Evolutionary conservation across 2,888 invertebrate species (phyloP).

Genomic region (Tinea trinotella): DNA sequence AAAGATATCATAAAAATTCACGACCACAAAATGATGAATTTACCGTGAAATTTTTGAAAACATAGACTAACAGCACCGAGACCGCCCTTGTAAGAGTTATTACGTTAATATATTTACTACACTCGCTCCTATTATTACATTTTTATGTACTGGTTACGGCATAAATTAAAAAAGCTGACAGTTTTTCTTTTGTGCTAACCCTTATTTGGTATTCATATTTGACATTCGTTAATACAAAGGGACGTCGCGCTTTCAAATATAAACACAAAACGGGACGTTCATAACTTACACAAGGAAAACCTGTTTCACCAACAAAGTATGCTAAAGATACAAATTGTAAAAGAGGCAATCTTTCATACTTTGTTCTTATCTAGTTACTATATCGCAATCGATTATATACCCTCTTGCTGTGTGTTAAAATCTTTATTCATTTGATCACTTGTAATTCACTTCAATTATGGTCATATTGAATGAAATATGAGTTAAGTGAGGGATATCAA

Average conservation of each 20-base stretch:
- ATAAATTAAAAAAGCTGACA: slow-evolving; percentile 69
- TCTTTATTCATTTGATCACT: slow-evolving; percentile 43
- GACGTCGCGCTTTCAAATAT: slow-evolving; percentile 55
- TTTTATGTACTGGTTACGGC: slow-evolving; percentile 69
- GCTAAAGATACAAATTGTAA: slow-evolving; percentile 70
- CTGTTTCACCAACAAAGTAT: slow-evolving; percentile 63
- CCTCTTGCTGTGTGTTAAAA: slow-evolving; percentile 43
- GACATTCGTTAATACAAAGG: slow-evolving; percentile 68
- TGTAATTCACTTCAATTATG: slow-evolving; percentile 61
- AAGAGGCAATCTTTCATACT: slow-evolving; percentile 67
- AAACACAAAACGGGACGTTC: slow-evolving; percentile 48
- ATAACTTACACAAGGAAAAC: slow-evolving; percentile 59
- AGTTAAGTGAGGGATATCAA: slow-evolving; percentile 71
- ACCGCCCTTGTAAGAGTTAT: slow-evolving; percentile 58
- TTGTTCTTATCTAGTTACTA: slow-evolving; percentile 42
- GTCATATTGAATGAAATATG: slow-evolving; percentile 71
- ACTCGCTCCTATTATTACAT: slow-evolving; percentile 69
- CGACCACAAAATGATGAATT: slow-evolving; percentile 50
- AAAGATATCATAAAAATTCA: slow-evolving; percentile 60
- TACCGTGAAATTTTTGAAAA: slow-evolving; percentile 67
- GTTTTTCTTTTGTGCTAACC: slow-evolving; percentile 69
- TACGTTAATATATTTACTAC: slow-evolving; percentile 70
- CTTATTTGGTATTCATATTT: slow-evolving; percentile 73
- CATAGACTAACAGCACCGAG: slow-evolving; percentile 47
- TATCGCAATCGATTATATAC: slow-evolving; percentile 43